A percentile compares a stretch with the other conserved stretches of the same genome.
Evolutionary conservation across 2,113 vertebrate species (phyloP).

Genomic region (Lophura nycthemera): DNA sequence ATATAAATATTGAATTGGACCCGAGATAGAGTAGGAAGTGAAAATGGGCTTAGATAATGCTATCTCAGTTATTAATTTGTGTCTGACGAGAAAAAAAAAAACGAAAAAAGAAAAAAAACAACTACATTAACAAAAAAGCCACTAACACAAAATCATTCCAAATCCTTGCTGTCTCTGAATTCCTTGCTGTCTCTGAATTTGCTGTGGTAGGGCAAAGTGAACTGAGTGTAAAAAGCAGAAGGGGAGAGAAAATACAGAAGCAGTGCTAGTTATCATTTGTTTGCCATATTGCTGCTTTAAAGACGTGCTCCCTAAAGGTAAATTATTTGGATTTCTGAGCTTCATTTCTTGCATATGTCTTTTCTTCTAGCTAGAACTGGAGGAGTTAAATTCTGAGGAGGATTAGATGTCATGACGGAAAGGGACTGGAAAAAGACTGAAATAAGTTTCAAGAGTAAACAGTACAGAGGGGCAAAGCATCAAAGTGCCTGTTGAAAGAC

Average conservation of each 20-base stretch:
- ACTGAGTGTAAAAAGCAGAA: neutral
- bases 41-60: neutral
- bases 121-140: neutral
- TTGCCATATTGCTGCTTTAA: neutral
- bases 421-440: neutral
- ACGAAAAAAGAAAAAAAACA: neutral
- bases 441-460: neutral
- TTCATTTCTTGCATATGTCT: neutral
- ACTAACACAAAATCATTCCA: neutral
- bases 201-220: neutral
- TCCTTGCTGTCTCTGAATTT: neutral
- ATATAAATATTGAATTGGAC: neutral
- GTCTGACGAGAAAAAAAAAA: neutral
- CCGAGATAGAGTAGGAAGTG: neutral
- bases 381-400: neutral
- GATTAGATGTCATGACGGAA: neutral
- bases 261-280: neutral
- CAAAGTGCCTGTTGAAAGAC: neutral
- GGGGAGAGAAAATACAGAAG: neutral
- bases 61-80: neutral
- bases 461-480: neutral
- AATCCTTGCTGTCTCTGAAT: no score
- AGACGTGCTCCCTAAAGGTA: neutral
- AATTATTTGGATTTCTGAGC: neutral
- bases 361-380: neutral